phyloP scores from a whole-genome alignment of 2,797 vertebrate genomes.

The Gymnoscopelus microlampas region DNA sequence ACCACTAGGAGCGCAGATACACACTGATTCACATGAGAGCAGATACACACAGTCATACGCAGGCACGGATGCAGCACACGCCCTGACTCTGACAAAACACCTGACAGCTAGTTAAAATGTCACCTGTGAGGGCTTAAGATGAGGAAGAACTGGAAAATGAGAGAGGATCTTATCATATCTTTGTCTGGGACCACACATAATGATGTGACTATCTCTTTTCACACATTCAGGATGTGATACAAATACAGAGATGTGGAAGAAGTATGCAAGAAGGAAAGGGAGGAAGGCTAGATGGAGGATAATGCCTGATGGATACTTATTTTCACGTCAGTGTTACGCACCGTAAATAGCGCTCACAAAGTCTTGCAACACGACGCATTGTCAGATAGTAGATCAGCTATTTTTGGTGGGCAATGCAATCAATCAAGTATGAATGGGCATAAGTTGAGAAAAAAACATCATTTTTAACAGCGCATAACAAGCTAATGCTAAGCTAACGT shows the following conservation, averaged over 20 bases:
- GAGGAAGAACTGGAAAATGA: constrained; percentile 17
- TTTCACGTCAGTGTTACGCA: background rate
- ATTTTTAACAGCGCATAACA: too few relatives aligned
- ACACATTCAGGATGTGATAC: constrained; percentile 32
- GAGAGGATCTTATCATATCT: constrained; percentile 34
- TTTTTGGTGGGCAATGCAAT: too few relatives aligned
- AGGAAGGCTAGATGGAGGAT: background rate
- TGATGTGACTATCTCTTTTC: constrained; percentile 12
- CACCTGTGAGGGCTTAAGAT: constrained; percentile 31
- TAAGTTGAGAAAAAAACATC: too few relatives aligned
- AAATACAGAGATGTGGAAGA: constrained; percentile 1
- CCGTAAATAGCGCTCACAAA: too few relatives aligned
- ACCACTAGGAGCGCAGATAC: background rate
- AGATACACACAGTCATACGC: constrained; percentile 1
- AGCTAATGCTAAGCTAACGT: too few relatives aligned
- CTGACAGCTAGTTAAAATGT: constrained; percentile 43
- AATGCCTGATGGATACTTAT: too few relatives aligned
- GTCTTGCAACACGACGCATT: too few relatives aligned
- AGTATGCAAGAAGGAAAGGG: constrained; percentile 7
- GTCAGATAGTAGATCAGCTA: too few relatives aligned
- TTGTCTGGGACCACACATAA: constrained; percentile 27
- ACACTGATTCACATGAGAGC: background rate
- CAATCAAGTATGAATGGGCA: too few relatives aligned
- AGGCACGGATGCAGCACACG: background rate
- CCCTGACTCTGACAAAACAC: constrained; percentile 14